These are phyloP conservation scores for Epicauta chinensis DNA, from an alignment of 1,140 invertebrate species.

Conservation along the genomic window DNA sequence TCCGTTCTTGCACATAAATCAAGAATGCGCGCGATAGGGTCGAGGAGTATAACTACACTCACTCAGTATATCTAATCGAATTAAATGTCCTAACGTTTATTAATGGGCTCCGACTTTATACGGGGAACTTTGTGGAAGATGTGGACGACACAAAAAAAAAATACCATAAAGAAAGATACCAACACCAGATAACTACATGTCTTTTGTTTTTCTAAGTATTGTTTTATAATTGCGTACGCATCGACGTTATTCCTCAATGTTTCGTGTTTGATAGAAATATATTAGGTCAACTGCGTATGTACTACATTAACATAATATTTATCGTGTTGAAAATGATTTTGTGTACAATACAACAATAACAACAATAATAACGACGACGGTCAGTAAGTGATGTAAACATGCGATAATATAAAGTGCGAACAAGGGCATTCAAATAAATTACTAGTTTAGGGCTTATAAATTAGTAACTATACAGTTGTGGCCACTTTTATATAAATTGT, in stretches of 20 bases:
- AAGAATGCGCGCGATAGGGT: neutral
- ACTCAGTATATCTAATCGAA: slow-evolving; percentile 9
- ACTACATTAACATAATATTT: slow-evolving; percentile 12
- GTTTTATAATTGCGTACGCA: too few relatives aligned
- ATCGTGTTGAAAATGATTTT: slow-evolving; percentile 17
- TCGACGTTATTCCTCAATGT: too few relatives aligned
- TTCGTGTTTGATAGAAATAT: slow-evolving; percentile 8
- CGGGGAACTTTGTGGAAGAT: neutral
- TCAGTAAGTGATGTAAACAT: slow-evolving; percentile 23
- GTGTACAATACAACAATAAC: slow-evolving; percentile 15
- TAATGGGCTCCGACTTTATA: slow-evolving; percentile 1
- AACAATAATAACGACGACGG: slow-evolving; percentile 3
- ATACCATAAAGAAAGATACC: too few relatives aligned
- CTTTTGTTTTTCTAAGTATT: too few relatives aligned
- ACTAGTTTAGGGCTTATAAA: slow-evolving; percentile 19
- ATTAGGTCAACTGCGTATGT: slow-evolving; percentile 2
- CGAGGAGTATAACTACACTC: neutral
- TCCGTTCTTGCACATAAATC: slow-evolving; percentile 9
- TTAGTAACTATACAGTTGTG: slow-evolving; percentile 15
- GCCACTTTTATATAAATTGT: slow-evolving; percentile 21
- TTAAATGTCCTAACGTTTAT: slow-evolving; percentile 11
- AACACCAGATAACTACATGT: too few relatives aligned
- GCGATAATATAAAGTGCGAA: slow-evolving; percentile 22
- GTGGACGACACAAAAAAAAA: neutral
- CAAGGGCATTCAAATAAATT: slow-evolving; percentile 25